These are phyloP conservation scores for Lepus oiostolus DNA, from an alignment of 2,797 vertebrate species.

Conservation along the genomic window DNA sequence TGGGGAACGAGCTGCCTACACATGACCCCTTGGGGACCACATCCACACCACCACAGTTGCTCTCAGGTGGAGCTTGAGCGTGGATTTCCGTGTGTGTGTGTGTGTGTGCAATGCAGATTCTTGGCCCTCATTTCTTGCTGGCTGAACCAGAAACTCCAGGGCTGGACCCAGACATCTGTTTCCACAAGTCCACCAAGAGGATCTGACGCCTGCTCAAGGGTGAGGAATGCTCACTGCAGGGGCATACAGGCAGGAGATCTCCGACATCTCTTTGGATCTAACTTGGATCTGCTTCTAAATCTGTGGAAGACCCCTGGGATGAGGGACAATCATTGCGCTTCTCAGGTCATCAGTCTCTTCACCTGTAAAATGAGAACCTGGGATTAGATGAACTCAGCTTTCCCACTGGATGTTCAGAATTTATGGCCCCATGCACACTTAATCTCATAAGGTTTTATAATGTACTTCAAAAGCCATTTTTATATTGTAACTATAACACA, in stretches of 20 bases:
- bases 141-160: background rate
- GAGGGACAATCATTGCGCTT: background rate
- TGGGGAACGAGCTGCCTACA: no score
- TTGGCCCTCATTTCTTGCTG: background rate
- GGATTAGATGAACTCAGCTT: background rate
- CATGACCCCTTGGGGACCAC: no score
- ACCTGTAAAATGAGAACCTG: background rate
- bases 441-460: background rate
- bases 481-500: background rate
- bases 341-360: background rate
- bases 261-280: background rate
- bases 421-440: background rate
- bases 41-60: no score
- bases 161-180: no score
- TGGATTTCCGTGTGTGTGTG: background rate
- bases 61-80: background rate
- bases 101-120: background rate
- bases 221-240: background rate
- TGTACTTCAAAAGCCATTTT: slow-evolving; percentile 10
- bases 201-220: rapidly evolving
- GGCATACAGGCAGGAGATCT: background rate
- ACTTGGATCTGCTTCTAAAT: background rate
- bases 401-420: background rate
- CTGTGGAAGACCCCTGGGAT: background rate
- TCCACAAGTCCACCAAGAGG: background rate